Conservation (phyloP, 1,140 invertebrate species). For the Gryon sp. region DNA sequence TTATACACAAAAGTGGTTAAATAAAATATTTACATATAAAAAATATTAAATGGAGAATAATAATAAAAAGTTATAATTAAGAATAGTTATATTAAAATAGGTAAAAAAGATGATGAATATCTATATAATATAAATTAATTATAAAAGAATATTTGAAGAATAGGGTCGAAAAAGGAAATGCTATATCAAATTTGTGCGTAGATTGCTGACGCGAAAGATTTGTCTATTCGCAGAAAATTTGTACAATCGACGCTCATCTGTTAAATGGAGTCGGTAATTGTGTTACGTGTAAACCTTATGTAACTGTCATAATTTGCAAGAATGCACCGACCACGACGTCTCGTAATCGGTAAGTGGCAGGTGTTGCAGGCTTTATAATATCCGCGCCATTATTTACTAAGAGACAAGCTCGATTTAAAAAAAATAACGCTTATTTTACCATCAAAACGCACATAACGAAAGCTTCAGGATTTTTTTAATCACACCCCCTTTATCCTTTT, state of each 20-base stretch:
- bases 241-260: conserved; percentile 60
- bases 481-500: too few relatives aligned
- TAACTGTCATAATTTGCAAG: conserved; percentile 66
- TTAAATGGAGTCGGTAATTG: conserved; percentile 61
- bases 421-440: conserved; percentile 1
- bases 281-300: conserved; percentile 62
- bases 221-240: conserved; percentile 40
- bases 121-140: too few relatives aligned
- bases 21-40: too few relatives aligned
- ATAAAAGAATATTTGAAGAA: background rate
- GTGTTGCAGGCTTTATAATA: conserved; percentile 61
- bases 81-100: too few relatives aligned
- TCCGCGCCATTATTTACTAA: conserved; percentile 48
- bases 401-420: conserved; percentile 46
- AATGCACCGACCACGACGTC: conserved; percentile 61
- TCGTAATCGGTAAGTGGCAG: conserved; percentile 66
- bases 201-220: conserved; percentile 33
- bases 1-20: too few relatives aligned
- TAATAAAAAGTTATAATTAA: too few relatives aligned
- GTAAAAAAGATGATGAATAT: too few relatives aligned
- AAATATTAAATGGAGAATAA: too few relatives aligned
- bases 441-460: background rate
- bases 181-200: background rate
- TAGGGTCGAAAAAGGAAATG: background rate
- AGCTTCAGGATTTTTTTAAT: background rate